Base-by-base conservation (phyloP, 1,140 invertebrate species). In the Apocrypta bakeri region DNA sequence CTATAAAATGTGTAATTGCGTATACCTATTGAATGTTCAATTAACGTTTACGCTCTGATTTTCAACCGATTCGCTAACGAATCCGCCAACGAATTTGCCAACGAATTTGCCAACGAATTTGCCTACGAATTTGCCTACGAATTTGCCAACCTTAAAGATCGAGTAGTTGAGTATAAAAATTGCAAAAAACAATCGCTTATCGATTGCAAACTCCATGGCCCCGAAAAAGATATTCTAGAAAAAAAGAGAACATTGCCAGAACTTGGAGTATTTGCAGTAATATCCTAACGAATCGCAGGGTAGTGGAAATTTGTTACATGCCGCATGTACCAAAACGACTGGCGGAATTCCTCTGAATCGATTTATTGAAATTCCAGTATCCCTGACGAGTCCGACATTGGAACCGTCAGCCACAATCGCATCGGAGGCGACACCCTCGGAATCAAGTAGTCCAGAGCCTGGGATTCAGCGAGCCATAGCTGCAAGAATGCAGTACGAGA, bases 1-100 rank as follows among this genome's bases (percentile, higher is more conserved):
- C 79, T 72, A n/a, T 40, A 11, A 78, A 78, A 37, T 66, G n/a
- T 66, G n/a, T 17, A n/a, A n/a, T n/a, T n/a, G n/a, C n/a, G n/a
- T n/a, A n/a, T n/a, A n/a, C 29, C 61, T 24, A 37, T 74, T 56
- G 72, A 56, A 29, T 29, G 72, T 17, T 25, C 40, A 33, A 74
- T 56, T 56, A 14, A 64, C 17, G 42, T 77, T 77, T 77, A 24
- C 56, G 74, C 74, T 77, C 74, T 56, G 33, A 63, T 63, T 76
- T 0, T 63, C n/a, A 63, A 40, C 2, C 29, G 4, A 71, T 73
- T 24, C n/a, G n/a, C n/a, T n/a, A n/a, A n/a, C n/a, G n/a, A n/a
- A n/a, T n/a, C n/a, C n/a, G n/a, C n/a, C n/a, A n/a, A n/a, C n/a
- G n/a, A n/a, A n/a, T n/a, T n/a, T n/a, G n/a, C n/a, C n/a, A n/a